Conservation (phyloP, 1,140 invertebrate genomes). For the Drosophila teissieri region DNA sequence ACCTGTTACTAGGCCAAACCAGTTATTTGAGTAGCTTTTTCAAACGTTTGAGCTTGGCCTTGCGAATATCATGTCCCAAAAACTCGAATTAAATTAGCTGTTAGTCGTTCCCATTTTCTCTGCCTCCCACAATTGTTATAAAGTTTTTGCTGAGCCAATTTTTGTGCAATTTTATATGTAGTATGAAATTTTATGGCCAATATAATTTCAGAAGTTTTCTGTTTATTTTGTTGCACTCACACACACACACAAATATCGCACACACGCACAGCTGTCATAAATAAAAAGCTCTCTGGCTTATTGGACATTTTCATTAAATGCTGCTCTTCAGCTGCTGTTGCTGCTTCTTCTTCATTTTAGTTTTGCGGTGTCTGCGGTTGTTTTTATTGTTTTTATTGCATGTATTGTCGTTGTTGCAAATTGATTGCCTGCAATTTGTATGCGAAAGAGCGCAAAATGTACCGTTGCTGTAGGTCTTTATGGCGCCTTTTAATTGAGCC, state of each 20-base stretch:
- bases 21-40: conserved; percentile 26
- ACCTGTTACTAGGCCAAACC: conserved; percentile 32
- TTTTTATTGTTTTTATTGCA: conserved; percentile 29
- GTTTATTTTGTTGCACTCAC: conserved; percentile 36
- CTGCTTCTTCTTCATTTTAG: conserved; percentile 26
- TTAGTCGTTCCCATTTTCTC: background rate
- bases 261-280: conserved; percentile 43
- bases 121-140: conserved; percentile 13
- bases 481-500: conserved; percentile 68
- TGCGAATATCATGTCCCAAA: conserved; percentile 3
- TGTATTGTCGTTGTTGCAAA: conserved; percentile 43
- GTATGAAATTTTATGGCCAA: conserved; percentile 47
- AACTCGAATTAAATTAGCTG: conserved; percentile 3
- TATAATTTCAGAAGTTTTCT: conserved; percentile 40
- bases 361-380: conserved; percentile 32
- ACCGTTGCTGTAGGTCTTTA: conserved; percentile 61
- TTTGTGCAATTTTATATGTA: conserved; percentile 23
- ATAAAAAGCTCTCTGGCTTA: conserved; percentile 54
- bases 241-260: background rate
- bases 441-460: conserved; percentile 56
- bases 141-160: conserved; percentile 30
- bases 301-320: conserved; percentile 48
- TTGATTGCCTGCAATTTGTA: conserved; percentile 78
- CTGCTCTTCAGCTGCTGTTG: conserved; percentile 13
- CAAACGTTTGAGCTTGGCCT: conserved; percentile 34